These are phyloP conservation scores for Fregata magnificens DNA, from an alignment of 2,113 vertebrate genomes.

Conservation along the genomic window DNA sequence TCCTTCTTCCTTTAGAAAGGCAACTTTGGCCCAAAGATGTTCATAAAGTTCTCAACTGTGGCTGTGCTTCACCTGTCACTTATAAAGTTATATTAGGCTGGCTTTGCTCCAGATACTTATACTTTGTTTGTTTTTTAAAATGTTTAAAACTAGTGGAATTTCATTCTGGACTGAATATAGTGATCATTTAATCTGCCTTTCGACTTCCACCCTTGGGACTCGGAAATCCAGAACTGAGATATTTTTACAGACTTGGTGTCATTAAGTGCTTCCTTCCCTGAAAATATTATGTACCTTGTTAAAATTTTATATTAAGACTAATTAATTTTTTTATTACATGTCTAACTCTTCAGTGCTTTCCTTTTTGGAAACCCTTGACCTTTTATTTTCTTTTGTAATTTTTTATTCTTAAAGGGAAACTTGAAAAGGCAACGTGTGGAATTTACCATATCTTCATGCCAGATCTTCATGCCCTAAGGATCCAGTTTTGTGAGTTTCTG, in stretches of 20 bases:
- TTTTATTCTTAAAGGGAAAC: not conserved
- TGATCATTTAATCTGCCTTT: not conserved
- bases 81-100: not conserved
- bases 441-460: not conserved
- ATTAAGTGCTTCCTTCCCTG: not conserved
- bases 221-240: not conserved
- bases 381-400: slow-evolving; percentile 16
- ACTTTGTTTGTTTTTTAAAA: not conserved
- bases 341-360: not conserved
- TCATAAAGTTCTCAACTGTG: not conserved
- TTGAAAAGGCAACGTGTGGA: not conserved
- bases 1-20: not conserved
- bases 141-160: not conserved
- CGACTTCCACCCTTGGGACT: not conserved
- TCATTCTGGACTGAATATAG: not conserved
- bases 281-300: not conserved
- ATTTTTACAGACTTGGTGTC: not conserved
- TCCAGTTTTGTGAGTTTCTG: slow-evolving; percentile 23
- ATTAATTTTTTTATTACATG: not conserved
- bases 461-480: not conserved
- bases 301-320: not conserved
- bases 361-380: not conserved
- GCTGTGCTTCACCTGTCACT: not conserved
- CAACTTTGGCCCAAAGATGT: not conserved
- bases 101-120: not conserved